Percentiles rank a stretch among this genome's conserved stretches.
Evolutionary conservation across 37 sponge, comb jelly and placozoan genomes (phyloP).

Genomic region (Agelas oroides): DNA sequence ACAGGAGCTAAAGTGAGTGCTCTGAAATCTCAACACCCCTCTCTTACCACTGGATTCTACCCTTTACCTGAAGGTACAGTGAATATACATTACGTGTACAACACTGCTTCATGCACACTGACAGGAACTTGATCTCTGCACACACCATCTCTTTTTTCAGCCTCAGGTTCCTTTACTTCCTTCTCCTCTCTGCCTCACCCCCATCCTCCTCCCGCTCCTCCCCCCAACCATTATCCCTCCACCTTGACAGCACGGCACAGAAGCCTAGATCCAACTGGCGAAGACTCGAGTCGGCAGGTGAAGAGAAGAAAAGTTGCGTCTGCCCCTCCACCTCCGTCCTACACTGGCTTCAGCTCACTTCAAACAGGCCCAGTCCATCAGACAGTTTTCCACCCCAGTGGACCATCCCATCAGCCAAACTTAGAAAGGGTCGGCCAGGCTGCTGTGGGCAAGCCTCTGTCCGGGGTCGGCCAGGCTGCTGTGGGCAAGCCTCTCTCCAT

Average conservation of each 20-base stretch:
- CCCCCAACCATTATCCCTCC: background rate
- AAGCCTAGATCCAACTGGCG: too few species aligned
- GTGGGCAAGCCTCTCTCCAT: too few species aligned
- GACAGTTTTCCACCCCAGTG: background rate
- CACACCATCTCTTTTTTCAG: background rate
- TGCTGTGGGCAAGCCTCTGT: background rate
- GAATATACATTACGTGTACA: background rate
- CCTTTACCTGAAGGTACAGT: conserved; percentile 40
- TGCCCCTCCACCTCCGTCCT: conserved; percentile 64
- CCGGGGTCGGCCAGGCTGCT: background rate
- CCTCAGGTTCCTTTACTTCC: background rate
- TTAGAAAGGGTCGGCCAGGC: background rate
- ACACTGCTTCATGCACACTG: background rate
- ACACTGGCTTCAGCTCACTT: conserved; percentile 37
- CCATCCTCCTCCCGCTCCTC: background rate
- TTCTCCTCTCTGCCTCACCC: background rate
- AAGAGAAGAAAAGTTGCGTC: conserved; percentile 59
- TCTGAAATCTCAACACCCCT: background rate
- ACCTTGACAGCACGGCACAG: too few species aligned
- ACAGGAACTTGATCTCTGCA: background rate
- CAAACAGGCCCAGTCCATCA: background rate
- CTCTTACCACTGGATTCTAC: background rate
- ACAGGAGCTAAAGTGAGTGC: background rate
- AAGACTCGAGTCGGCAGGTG: background rate
- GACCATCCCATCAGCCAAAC: conserved; percentile 23